Conservation (phyloP, 92 coral and sea anemone species). For the Metridium senile region DNA sequence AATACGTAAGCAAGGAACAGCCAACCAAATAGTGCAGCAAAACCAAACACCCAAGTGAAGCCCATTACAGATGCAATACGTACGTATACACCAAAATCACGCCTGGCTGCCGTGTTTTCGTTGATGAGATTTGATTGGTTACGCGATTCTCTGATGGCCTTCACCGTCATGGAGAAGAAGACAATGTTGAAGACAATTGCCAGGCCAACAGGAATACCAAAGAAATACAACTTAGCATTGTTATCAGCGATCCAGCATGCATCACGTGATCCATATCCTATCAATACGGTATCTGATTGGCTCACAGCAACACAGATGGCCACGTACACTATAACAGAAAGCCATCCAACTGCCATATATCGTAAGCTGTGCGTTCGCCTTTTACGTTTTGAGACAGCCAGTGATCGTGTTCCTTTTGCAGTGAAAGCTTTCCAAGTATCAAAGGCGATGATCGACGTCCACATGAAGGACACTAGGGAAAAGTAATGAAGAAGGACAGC, state of each 20-base stretch:
- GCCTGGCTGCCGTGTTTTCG: conserved; percentile 10
- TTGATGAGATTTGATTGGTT: conserved; percentile 32
- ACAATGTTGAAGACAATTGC: conserved; percentile 30
- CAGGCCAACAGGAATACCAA: conserved; percentile 40
- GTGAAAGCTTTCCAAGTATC: conserved; percentile 62
- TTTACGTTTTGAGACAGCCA: conserved; percentile 12
- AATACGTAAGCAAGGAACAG: conserved; percentile 32
- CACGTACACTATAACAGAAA: conserved; percentile 41
- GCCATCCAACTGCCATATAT: conserved; percentile 65
- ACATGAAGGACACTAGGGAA: conserved; percentile 45
- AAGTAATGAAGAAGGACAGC: conserved; percentile 20
- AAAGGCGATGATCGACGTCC: conserved; percentile 59
- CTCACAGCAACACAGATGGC: conserved; percentile 38
- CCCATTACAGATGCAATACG: conserved; percentile 52
- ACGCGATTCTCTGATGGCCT: conserved; percentile 42
- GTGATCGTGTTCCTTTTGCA: conserved; percentile 18
- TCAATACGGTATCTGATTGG: conserved; percentile 31
- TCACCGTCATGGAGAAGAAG: conserved; percentile 47
- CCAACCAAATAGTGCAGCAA: conserved; percentile 32
- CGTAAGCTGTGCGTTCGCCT: conserved; percentile 43
- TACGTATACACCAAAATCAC: conserved; percentile 34
- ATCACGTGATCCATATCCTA: conserved; percentile 43
- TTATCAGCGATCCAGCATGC: conserved; percentile 51
- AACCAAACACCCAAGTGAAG: conserved; percentile 44
- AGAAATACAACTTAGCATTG: conserved; percentile 35